These are phyloP conservation scores for Cephalopterus ornatus DNA, from an alignment of 2,113 vertebrate genomes.

Conservation along the genomic window DNA sequence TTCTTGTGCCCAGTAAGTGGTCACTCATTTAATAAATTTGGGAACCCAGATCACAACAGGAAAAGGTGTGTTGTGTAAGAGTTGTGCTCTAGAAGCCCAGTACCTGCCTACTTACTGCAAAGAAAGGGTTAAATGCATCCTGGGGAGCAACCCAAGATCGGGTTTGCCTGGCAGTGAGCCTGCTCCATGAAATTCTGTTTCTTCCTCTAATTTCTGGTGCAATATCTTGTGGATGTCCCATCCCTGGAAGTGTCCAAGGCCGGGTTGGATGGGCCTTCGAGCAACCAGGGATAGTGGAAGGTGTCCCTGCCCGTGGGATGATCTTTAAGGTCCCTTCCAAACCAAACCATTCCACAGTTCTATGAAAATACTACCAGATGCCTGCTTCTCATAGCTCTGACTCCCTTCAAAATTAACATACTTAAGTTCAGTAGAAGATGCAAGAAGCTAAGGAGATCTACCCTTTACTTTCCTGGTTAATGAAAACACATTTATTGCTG, in stretches of 20 bases:
- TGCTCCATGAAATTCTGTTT: not conserved
- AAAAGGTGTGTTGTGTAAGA: not conserved
- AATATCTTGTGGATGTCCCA: not conserved
- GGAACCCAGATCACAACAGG: not conserved
- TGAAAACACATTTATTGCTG: not conserved
- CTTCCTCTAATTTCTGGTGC: not conserved
- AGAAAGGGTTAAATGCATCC: fast-evolving
- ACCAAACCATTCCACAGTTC: not conserved
- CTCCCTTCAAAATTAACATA: not conserved
- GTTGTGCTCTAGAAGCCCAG: not conserved
- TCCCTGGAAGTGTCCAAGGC: not conserved
- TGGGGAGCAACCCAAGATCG: not conserved
- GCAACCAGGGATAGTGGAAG: fast-evolving
- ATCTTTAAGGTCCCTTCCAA: not conserved
- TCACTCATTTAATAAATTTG: not conserved
- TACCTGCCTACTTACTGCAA: not conserved
- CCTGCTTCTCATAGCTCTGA: not conserved
- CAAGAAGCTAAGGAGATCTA: not conserved
- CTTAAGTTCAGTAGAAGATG: not conserved
- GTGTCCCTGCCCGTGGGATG: no score
- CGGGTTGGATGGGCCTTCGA: fast-evolving
- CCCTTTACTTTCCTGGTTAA: not conserved
- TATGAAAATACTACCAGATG: not conserved
- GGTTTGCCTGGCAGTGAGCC: not conserved
- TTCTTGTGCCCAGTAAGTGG: not conserved